Evolutionary conservation across 92 coral and sea anemone species (phyloP).

Genomic region (Hydrozoanthus gracilis): DNA sequence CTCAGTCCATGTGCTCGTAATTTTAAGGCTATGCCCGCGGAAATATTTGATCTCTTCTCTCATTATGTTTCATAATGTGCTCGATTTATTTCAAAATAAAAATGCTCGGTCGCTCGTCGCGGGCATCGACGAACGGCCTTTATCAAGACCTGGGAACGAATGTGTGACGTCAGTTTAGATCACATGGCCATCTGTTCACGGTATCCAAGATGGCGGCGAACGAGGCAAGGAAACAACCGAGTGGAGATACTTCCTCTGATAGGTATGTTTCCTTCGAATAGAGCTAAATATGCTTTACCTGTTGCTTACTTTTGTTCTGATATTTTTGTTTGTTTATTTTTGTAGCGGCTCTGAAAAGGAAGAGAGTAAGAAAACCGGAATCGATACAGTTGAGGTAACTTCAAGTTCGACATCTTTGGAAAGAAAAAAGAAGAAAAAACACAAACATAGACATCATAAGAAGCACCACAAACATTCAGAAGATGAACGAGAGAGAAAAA

Average conservation of each 20-base stretch:
- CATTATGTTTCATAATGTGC: too few species aligned
- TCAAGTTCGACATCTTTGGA: slow-evolving; percentile 46
- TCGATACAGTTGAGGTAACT: slow-evolving; percentile 27
- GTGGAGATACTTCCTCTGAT: slow-evolving; percentile 39
- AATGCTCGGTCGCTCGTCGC: too few species aligned
- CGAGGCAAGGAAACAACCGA: slow-evolving; percentile 37
- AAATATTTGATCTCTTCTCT: too few species aligned
- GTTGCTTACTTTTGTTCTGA: neutral
- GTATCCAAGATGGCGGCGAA: slow-evolving; percentile 74
- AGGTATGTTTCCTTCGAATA: slow-evolving; percentile 46
- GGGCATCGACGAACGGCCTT: too few species aligned
- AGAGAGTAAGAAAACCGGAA: slow-evolving; percentile 28
- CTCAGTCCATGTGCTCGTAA: too few species aligned
- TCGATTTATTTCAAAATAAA: too few species aligned
- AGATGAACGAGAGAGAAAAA: slow-evolving; percentile 76
- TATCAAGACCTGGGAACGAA: slow-evolving; percentile 22
- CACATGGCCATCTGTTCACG: slow-evolving; percentile 64
- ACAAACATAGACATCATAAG: slow-evolving; percentile 66
- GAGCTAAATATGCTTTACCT: neutral
- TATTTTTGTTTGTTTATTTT: neutral
- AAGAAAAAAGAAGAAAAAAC: slow-evolving; percentile 79
- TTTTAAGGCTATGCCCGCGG: too few species aligned
- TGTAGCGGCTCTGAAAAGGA: slow-evolving; percentile 55
- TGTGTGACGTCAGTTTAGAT: slow-evolving; percentile 48
- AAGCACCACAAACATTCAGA: slow-evolving; percentile 75